Percentiles rank a stretch among this genome's conserved stretches.
Evolutionary conservation across 2,113 vertebrate species (phyloP).

Genomic region (Crypturellus undulatus): DNA sequence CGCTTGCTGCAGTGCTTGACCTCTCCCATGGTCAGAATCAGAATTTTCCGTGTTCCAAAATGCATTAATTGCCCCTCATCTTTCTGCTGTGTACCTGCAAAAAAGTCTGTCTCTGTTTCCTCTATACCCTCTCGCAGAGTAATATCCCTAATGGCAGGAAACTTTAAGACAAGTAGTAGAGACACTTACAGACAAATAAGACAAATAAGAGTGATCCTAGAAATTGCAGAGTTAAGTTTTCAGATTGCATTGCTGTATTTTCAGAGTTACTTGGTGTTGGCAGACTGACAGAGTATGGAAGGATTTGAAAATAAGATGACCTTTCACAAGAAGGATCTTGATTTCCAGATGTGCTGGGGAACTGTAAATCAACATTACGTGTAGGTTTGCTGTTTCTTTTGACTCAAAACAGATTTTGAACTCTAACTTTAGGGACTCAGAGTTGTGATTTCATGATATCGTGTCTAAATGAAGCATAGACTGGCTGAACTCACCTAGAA

Average conservation of each 20-base stretch:
- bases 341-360: neutral
- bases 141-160: neutral
- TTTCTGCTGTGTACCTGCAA: neutral
- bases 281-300: neutral
- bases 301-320: neutral
- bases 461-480: neutral
- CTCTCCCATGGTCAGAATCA: neutral
- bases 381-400: neutral
- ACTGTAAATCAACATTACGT: neutral
- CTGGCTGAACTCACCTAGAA: neutral
- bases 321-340: neutral
- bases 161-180: neutral
- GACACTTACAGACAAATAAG: no score
- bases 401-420: neutral
- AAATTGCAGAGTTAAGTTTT: neutral
- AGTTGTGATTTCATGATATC: neutral
- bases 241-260: neutral
- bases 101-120: neutral
- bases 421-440: neutral
- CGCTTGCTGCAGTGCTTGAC: neutral
- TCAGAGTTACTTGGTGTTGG: neutral
- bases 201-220: neutral
- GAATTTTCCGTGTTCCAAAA: fast-evolving
- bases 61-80: neutral
- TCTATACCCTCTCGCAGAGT: neutral